phyloP scores from a whole-genome alignment of 2,888 invertebrate genomes.

The Zele albiditarsus region DNA sequence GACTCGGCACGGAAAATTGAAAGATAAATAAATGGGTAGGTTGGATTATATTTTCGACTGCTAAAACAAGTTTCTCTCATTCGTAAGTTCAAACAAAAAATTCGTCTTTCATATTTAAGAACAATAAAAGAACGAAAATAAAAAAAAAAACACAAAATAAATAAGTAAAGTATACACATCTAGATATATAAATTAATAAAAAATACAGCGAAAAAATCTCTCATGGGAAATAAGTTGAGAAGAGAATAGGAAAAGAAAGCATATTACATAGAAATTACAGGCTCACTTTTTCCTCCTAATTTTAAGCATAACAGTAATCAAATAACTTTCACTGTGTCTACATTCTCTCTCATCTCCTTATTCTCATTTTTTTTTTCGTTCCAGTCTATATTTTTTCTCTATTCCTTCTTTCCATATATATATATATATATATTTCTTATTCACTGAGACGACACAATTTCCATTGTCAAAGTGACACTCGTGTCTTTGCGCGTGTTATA shows the following conservation, averaged over 20 bases:
- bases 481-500: neutral
- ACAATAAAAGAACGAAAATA: neutral
- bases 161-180: neutral
- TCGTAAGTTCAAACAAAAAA: neutral
- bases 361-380: neutral
- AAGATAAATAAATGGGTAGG: conserved; percentile 53
- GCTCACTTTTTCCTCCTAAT: neutral
- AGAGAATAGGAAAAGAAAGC: neutral
- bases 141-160: neutral
- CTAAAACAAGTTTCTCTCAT: neutral
- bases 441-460: neutral
- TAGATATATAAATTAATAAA: neutral
- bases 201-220: neutral
- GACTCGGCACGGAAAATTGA: conserved; percentile 47
- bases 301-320: neutral
- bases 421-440: neutral
- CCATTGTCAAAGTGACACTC: conserved; percentile 10
- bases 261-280: neutral
- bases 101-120: neutral
- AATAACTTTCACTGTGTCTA: neutral
- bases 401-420: neutral
- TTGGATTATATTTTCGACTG: conserved; percentile 47
- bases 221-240: neutral
- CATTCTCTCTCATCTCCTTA: neutral
- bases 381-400: neutral